Conservation (phyloP, 2,888 invertebrate genomes). For the Diabrotica balteata region DNA sequence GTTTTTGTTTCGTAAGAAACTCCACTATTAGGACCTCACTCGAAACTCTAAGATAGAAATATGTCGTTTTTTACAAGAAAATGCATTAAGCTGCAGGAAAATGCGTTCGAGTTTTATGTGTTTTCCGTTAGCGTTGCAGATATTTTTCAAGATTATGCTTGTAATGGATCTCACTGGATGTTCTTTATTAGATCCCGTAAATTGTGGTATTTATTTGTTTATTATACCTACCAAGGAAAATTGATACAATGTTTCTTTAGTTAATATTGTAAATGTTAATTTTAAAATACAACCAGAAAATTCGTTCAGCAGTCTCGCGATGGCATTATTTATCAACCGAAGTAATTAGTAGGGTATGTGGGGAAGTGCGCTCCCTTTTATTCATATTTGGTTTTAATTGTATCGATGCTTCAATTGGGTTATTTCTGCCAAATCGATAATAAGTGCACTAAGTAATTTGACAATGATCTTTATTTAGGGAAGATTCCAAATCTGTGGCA, state of each 20-base stretch:
- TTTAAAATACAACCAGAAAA: no score
- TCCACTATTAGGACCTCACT: slow-evolving; percentile 11
- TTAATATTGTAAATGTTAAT: no score
- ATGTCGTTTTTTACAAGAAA: slow-evolving; percentile 17
- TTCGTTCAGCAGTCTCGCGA: no score
- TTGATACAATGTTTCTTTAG: neutral
- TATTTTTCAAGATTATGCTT: slow-evolving; percentile 27
- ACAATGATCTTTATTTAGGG: no score
- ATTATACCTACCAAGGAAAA: neutral
- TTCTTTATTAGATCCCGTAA: slow-evolving; percentile 12
- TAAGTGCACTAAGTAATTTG: no score
- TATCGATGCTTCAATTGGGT: no score
- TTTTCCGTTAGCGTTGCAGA: slow-evolving; percentile 17
- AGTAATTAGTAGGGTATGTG: no score
- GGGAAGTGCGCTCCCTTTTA: no score
- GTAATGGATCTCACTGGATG: slow-evolving; percentile 22
- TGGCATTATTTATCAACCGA: neutral
- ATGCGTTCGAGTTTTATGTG: slow-evolving; percentile 30
- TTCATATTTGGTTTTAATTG: no score
- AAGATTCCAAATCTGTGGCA: no score
- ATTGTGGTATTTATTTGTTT: slow-evolving; percentile 4
- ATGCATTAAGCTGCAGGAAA: slow-evolving; percentile 30
- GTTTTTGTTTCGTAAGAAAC: slow-evolving; percentile 2
- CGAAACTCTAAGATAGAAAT: slow-evolving; percentile 12
- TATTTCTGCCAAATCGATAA: no score